A percentile compares a stretch with the other conserved stretches of the same genome.
Evolutionary conservation across 2,888 invertebrate genomes (phyloP).

Genomic region (Ectropis crepuscularia): DNA sequence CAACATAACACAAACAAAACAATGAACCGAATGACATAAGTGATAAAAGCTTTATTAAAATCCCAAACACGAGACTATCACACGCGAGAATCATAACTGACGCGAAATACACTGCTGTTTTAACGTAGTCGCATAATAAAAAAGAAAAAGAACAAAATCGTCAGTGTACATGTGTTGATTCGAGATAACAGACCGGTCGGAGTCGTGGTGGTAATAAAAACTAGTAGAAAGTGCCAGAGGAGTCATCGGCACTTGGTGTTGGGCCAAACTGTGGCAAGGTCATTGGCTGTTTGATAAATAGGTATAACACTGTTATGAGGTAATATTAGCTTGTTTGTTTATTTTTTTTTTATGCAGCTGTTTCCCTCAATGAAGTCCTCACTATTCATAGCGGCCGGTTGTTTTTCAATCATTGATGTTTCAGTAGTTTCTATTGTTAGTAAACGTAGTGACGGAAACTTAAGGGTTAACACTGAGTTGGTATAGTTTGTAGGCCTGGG

Average conservation of each 20-base stretch:
- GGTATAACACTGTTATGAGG: slow-evolving; percentile 61
- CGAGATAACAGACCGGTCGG: slow-evolving; percentile 37
- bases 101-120: slow-evolving; percentile 37
- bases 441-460: slow-evolving; percentile 1
- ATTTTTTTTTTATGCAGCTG: slow-evolving; percentile 63
- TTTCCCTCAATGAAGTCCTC: slow-evolving; percentile 9
- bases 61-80: slow-evolving; percentile 25
- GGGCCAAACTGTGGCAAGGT: slow-evolving; percentile 81
- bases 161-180: slow-evolving; percentile 48
- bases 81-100: slow-evolving; percentile 17
- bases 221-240: slow-evolving; percentile 75
- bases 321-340: slow-evolving; percentile 70
- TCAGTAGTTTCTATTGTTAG: slow-evolving; percentile 12
- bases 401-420: slow-evolving; percentile 18
- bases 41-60: slow-evolving; percentile 53
- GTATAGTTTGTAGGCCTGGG: too few relatives aligned
- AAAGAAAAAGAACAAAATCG: slow-evolving; percentile 40
- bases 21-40: slow-evolving; percentile 49
- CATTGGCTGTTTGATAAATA: slow-evolving; percentile 75
- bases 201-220: slow-evolving; percentile 60
- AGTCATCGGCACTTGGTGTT: slow-evolving; percentile 79
- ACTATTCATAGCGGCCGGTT: slow-evolving; percentile 3
- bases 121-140: slow-evolving; percentile 15
- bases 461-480: too few relatives aligned
- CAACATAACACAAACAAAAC: slow-evolving; percentile 53